Evolutionary conservation across 2,113 vertebrate species (phyloP).

Genomic region (Dasyurus viverrinus): DNA sequence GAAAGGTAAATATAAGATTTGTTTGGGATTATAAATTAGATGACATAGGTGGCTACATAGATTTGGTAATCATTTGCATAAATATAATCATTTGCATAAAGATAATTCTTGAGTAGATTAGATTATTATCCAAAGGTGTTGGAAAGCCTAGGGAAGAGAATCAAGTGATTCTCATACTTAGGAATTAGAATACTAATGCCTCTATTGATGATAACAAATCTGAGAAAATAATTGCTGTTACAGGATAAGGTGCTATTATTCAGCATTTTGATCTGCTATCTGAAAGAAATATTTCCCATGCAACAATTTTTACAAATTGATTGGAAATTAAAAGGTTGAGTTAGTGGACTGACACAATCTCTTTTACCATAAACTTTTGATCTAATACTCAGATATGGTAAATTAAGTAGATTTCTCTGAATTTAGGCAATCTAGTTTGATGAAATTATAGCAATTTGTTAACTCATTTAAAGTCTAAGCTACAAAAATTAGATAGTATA

Average conservation of each 20-base stretch:
- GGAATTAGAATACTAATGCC: neutral
- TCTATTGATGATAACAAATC: neutral
- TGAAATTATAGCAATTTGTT: conserved; percentile 26
- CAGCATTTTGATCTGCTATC: neutral
- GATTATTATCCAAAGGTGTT: neutral
- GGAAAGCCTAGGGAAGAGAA: neutral
- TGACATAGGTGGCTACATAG: neutral
- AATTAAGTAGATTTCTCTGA: conserved; percentile 7
- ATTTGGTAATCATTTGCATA: neutral
- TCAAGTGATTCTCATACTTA: neutral
- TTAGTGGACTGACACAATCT: neutral
- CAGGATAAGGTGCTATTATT: neutral
- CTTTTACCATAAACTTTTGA: neutral
- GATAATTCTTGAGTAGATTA: neutral
- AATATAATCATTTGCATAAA: neutral
- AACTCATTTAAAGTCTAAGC: conserved; percentile 20
- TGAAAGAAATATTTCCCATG: neutral
- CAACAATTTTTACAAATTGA: neutral
- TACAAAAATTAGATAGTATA: neutral
- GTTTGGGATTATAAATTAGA: too few species aligned
- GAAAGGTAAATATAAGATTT: neutral
- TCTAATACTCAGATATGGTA: neutral
- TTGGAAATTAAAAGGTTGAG: neutral
- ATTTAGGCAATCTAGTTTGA: conserved; percentile 1
- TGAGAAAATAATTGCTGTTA: neutral